Conservation (phyloP, 2,797 vertebrate genomes). For the Euphonia xanthogaster region DNA sequence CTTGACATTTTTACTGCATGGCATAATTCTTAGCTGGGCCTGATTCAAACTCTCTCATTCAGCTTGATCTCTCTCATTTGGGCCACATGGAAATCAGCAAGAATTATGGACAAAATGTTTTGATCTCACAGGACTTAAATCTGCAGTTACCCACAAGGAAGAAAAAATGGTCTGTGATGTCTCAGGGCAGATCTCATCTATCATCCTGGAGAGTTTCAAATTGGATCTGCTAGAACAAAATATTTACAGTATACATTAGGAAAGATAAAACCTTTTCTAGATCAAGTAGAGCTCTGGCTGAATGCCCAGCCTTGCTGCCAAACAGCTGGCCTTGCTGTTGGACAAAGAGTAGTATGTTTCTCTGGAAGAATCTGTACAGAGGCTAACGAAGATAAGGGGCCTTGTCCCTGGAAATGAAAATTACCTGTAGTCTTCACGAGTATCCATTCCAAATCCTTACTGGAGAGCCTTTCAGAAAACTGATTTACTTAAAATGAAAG, state of each 20-base stretch:
- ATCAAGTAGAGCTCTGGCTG: neutral
- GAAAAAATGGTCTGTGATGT: neutral
- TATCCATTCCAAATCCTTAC: neutral
- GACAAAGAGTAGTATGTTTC: neutral
- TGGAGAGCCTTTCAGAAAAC: neutral
- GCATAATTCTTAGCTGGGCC: neutral
- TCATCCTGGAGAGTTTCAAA: neutral
- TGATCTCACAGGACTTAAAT: neutral
- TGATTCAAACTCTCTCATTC: neutral
- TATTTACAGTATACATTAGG: neutral
- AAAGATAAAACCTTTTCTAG: constrained; percentile 20
- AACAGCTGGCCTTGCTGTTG: constrained; percentile 16
- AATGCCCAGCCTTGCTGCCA: neutral
- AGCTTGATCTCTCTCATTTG: neutral
- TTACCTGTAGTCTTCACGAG: neutral
- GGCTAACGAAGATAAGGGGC: neutral
- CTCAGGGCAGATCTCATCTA: neutral
- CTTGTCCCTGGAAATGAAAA: neutral
- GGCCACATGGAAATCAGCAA: neutral
- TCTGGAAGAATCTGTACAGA: neutral
- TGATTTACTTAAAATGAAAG: neutral
- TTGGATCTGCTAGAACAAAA: neutral
- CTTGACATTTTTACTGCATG: neutral
- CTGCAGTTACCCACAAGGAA: neutral
- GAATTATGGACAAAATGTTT: neutral